phyloP scores from a whole-genome alignment of 2,888 invertebrate genomes.

The Rhorus exstirpatorius region DNA sequence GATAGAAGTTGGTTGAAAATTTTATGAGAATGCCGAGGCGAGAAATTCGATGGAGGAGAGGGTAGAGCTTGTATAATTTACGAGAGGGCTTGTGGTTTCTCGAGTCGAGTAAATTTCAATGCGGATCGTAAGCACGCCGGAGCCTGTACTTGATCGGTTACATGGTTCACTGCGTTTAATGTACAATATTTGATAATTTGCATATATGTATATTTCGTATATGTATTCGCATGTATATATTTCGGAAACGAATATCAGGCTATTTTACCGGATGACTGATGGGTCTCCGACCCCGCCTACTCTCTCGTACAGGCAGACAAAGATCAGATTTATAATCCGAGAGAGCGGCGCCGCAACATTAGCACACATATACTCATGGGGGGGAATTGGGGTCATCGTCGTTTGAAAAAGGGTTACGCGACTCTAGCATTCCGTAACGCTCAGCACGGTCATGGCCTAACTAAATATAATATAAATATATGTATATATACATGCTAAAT shows the following conservation, averaged over 20 bases:
- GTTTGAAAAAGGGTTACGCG: constrained; percentile 18
- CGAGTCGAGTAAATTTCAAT: neutral
- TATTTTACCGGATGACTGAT: constrained; percentile 29
- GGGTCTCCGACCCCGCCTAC: neutral
- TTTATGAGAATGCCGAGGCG: too few species aligned
- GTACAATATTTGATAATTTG: neutral
- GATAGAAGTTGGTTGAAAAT: too few species aligned
- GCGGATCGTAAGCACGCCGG: too few species aligned
- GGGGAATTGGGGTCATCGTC: constrained; percentile 56
- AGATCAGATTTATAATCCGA: constrained; percentile 42
- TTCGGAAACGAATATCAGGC: neutral
- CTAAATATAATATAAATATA: too few species aligned
- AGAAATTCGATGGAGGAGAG: too few species aligned
- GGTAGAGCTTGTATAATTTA: too few species aligned
- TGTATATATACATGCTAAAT: too few species aligned
- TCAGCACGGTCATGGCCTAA: constrained; percentile 19
- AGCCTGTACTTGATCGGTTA: too few species aligned
- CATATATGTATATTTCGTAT: too few species aligned
- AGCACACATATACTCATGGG: neutral
- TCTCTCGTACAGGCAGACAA: constrained; percentile 16
- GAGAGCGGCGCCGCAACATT: neutral
- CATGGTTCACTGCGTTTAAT: neutral
- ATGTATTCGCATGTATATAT: neutral
- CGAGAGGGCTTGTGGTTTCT: neutral
- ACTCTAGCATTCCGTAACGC: constrained; percentile 39